Conservation (phyloP, 2,888 invertebrate genomes). For the Barypeithes pellucidus region DNA sequence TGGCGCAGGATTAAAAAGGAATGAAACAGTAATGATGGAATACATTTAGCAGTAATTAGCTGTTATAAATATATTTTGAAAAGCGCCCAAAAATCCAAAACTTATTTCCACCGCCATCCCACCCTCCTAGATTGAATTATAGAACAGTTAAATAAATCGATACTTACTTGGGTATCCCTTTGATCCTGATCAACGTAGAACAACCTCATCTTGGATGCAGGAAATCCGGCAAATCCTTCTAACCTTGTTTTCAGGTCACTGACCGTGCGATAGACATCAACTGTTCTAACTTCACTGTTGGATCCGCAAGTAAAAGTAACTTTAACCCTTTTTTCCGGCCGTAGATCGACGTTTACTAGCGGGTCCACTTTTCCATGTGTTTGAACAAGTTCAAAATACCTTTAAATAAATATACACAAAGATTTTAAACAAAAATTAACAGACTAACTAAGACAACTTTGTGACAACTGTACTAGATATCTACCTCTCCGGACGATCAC, state of each 20-base stretch:
- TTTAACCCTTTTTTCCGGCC: constrained; percentile 90
- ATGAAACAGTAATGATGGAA: too few relatives aligned
- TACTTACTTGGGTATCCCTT: constrained; percentile 71
- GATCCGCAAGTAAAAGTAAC: constrained; percentile 88
- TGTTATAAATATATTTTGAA: too few relatives aligned
- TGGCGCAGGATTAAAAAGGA: too few relatives aligned
- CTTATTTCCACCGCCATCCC: too few relatives aligned
- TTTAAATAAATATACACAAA: constrained; percentile 66
- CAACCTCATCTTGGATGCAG: constrained; percentile 88
- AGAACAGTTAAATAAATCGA: too few relatives aligned
- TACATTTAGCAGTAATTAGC: too few relatives aligned
- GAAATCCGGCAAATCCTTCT: constrained; percentile 86
- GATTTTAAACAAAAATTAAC: too few relatives aligned
- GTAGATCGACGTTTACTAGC: constrained; percentile 88
- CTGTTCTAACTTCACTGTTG: constrained; percentile 81
- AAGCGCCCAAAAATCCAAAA: too few relatives aligned
- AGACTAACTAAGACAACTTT: too few relatives aligned
- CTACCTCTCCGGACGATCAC: constrained; percentile 87
- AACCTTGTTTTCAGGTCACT: constrained; percentile 86
- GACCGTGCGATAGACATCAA: constrained; percentile 87
- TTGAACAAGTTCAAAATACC: constrained; percentile 86
- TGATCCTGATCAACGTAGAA: constrained; percentile 91
- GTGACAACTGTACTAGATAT: too few relatives aligned
- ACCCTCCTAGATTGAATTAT: too few relatives aligned
- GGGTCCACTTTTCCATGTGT: constrained; percentile 94